phyloP scores from a whole-genome alignment of 2,797 vertebrate species.

The Phataginus tetradactyla region DNA sequence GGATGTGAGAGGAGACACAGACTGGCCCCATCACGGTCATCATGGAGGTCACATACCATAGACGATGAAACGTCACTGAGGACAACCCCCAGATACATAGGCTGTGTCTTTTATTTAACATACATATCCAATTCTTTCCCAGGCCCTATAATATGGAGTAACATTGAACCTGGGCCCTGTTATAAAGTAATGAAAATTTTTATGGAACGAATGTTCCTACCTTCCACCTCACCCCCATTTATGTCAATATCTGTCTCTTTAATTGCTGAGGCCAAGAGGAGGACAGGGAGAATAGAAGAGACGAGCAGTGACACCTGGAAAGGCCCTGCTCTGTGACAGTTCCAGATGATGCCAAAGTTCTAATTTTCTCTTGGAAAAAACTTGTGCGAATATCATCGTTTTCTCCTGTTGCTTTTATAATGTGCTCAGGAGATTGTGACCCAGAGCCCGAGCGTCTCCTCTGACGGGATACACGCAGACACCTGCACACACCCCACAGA shows the following conservation, averaged over 20 bases:
- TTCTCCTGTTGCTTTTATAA: constrained; percentile 21
- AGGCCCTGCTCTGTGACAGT: constrained; percentile 51
- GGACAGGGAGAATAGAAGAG: neutral
- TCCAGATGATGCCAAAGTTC: constrained; percentile 42
- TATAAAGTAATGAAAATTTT: constrained; percentile 24
- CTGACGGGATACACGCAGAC: neutral
- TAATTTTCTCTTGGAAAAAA: constrained; percentile 53
- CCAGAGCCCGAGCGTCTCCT: neutral
- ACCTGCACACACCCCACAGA: neutral
- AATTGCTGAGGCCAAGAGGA: constrained; percentile 5
- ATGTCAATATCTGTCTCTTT: constrained; percentile 13
- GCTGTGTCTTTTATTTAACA: neutral
- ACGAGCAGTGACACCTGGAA: constrained; percentile 59
- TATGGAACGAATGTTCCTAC: neutral
- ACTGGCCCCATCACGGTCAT: neutral
- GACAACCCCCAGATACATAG: neutral
- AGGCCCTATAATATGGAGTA: neutral
- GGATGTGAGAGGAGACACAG: neutral
- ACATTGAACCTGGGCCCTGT: neutral
- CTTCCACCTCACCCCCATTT: neutral
- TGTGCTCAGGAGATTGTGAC: neutral
- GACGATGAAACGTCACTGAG: neutral
- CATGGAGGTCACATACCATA: neutral
- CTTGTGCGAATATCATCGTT: constrained; percentile 56
- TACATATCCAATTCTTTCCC: neutral